Evolutionary conservation across 2,888 invertebrate species (phyloP).

Genomic region (Tupiocoris notatus): DNA sequence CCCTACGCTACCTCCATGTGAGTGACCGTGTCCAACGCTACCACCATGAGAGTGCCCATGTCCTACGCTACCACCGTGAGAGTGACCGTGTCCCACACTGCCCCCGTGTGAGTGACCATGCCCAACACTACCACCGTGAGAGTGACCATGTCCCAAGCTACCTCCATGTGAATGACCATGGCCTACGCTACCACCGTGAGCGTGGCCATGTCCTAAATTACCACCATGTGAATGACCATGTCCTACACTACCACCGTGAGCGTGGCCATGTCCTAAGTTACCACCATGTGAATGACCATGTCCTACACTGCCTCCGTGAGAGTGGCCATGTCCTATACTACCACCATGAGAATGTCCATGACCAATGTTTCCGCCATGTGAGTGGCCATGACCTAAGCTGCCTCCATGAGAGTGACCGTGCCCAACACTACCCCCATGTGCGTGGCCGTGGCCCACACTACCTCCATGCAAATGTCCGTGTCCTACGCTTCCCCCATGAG

Average conservation of each 20-base stretch:
- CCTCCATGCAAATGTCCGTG: constrained; percentile 49
- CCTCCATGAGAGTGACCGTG: constrained; percentile 48
- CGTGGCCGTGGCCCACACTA: constrained; percentile 48
- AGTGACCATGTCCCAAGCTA: constrained; percentile 44
- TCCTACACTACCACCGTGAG: constrained; percentile 43
- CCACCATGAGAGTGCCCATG: constrained; percentile 47
- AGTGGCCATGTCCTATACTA: constrained; percentile 44
- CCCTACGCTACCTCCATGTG: constrained; percentile 45
- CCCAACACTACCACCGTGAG: constrained; percentile 45
- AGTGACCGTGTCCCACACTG: constrained; percentile 45
- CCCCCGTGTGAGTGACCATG: constrained; percentile 47
- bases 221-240: constrained; percentile 46
- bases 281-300: constrained; percentile 44
- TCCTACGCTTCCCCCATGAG: constrained; percentile 44
- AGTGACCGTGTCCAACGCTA: constrained; percentile 45
- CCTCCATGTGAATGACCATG: constrained; percentile 47
- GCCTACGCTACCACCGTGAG: constrained; percentile 45
- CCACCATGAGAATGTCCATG: constrained; percentile 48
- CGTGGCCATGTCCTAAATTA: constrained; percentile 45
- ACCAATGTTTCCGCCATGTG: constrained; percentile 45
- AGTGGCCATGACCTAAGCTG: constrained; percentile 45
- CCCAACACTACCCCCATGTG: constrained; percentile 46
- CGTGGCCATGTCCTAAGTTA: constrained; percentile 39
- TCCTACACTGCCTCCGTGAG: constrained; percentile 46
- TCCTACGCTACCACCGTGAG: constrained; percentile 45